phyloP scores from a whole-genome alignment of 1,140 invertebrate genomes.

The Wasmannia auropunctata region DNA sequence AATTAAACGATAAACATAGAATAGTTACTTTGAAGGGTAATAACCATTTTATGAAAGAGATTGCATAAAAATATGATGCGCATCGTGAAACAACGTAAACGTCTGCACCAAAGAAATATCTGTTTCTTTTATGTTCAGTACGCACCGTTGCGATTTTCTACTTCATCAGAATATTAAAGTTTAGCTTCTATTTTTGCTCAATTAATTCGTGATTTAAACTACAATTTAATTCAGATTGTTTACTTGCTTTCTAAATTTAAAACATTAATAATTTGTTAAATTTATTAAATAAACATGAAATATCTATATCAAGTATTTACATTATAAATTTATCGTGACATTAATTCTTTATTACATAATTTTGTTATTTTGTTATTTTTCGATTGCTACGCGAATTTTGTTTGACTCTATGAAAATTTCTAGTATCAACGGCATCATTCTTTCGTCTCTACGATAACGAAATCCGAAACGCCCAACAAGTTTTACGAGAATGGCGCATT shows the following conservation, averaged over 20 bases:
- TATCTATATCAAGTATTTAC: not conserved
- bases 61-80: conserved; percentile 38
- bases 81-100: not conserved
- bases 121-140: not conserved
- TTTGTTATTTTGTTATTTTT: not conserved
- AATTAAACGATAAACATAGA: conserved; percentile 39
- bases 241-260: not conserved
- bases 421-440: conserved; percentile 1
- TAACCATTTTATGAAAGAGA: conserved; percentile 30
- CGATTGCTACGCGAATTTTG: not conserved
- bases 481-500: conserved; percentile 28
- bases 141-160: not conserved
- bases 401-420: conserved; percentile 52
- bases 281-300: not conserved
- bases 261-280: not conserved
- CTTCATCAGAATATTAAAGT: not conserved
- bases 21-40: conserved; percentile 37
- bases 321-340: not conserved
- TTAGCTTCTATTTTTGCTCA: not conserved
- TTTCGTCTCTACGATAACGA: not conserved
- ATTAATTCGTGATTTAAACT: not conserved
- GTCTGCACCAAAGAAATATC: not conserved
- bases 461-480: conserved; percentile 28
- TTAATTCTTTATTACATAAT: not conserved
- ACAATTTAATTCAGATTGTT: not conserved